Base-by-base conservation (phyloP, 1,140 invertebrate genomes). In the Archivesica marissinica region DNA sequence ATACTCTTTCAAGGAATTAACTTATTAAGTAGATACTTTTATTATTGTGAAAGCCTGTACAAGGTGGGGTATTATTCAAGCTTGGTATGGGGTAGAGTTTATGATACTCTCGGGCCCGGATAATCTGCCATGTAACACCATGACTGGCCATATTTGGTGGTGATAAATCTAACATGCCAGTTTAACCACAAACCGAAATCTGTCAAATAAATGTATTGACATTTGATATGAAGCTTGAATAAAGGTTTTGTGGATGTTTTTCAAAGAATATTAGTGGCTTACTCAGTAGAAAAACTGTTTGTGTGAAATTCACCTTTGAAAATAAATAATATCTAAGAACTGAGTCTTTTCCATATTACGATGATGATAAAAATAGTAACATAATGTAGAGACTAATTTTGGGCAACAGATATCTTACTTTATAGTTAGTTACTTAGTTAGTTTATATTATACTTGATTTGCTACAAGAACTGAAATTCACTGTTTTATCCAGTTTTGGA, bases 151-250 rank as follows among this genome's bases (percentile, higher is more conserved):
- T 33, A 72, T 72, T 72, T 72, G 25, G 15, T 9, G 13, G 1
- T 50, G 39, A 72, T 72, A 72, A 72, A 72, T 72, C 68, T 72
- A 30, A 30, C 44, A 44, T 72, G 68, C 50, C 68, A 50, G 41
- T 15, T 47, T 44, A 44, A 72, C 68, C 68, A 23, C 68, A 72
- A 72, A 72, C 39, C 35, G 6, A 72, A 72, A 72, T 72, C 68
- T 72, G 68, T 72, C 68, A 72, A 47, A 44, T 72, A 72, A 72
- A 72, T 47, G 17, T 72, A 72, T 72, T 72, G 68, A 72, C 68
- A 72, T 44, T 47, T 72, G 68, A 72, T 72, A 72, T 47, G 11
- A 30, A 41, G 35, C 50, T 44, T 72, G 41, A 41, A 72, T 47
- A 47, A 50, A 72, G 25, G 15, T 35, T 35, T 35, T 64, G 30